Conservation (phyloP, 2,113 vertebrate genomes). For the Pleuronectes platessa region DNA sequence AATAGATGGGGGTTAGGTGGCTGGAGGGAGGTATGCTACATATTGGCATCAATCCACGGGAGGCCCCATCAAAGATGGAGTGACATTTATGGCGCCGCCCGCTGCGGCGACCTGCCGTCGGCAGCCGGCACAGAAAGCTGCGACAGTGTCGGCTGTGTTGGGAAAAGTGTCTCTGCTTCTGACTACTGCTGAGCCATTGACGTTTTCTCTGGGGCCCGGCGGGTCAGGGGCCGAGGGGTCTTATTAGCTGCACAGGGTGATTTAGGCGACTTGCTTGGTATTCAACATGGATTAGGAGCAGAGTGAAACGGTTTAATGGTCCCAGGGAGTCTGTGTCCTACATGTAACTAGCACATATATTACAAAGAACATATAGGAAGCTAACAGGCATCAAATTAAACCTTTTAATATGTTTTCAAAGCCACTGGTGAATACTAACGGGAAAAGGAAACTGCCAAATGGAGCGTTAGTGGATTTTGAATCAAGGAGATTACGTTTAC, state of each 20-base stretch:
- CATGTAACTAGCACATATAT: conserved; percentile 30
- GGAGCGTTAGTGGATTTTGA: background rate
- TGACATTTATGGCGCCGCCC: conserved; percentile 72
- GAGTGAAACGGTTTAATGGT: conserved; percentile 21
- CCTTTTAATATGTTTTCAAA: conserved; percentile 31
- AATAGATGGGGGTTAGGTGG: conserved; percentile 50
- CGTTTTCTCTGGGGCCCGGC: conserved; percentile 44
- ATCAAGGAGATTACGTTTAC: background rate
- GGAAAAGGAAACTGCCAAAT: conserved; percentile 8
- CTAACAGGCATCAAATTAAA: conserved; percentile 11
- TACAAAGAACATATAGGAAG: background rate
- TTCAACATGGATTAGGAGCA: conserved; percentile 26
- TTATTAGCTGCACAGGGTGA: conserved; percentile 47
- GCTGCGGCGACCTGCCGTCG: conserved; percentile 43
- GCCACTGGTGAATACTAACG: conserved; percentile 8
- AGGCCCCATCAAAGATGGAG: conserved; percentile 69
- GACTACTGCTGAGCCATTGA: conserved; percentile 49
- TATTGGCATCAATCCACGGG: conserved; percentile 77
- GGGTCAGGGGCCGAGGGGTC: conserved; percentile 36
- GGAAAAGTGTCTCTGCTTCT: conserved; percentile 42
- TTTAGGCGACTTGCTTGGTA: conserved; percentile 10
- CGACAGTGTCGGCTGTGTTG: conserved; percentile 59
- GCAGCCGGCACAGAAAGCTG: conserved; percentile 48
- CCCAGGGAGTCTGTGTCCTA: background rate
- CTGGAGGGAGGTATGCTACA: conserved; percentile 66